A percentile compares a stretch with the other conserved stretches of the same genome.
Evolutionary conservation across 1,140 invertebrate genomes (phyloP).

Genomic region (Macrotrachela quadricornifera): DNA sequence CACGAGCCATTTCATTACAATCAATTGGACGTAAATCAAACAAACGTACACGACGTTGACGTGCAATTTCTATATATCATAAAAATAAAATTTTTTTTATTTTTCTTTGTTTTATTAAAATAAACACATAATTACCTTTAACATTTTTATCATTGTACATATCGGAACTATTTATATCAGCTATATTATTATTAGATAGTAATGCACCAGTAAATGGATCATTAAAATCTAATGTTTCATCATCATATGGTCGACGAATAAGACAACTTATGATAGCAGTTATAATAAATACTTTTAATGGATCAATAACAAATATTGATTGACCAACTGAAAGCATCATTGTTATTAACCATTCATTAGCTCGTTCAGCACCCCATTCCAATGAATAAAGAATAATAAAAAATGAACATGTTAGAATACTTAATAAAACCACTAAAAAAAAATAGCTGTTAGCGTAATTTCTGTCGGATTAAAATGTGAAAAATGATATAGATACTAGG

Average conservation of each 20-base stretch:
- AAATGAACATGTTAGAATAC: conserved; percentile 19
- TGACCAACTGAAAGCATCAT: conserved; percentile 28
- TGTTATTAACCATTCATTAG: conserved; percentile 27
- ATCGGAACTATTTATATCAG: too few relatives aligned
- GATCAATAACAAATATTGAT: conserved; percentile 25
- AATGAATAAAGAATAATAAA: conserved; percentile 29
- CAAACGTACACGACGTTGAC: not conserved
- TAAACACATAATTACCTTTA: too few relatives aligned
- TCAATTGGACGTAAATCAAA: conserved; percentile 16
- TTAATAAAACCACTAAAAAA: conserved; percentile 18
- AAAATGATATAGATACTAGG: too few relatives aligned
- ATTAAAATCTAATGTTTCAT: conserved; percentile 18
- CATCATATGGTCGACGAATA: conserved; percentile 34
- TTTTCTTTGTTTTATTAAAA: too few relatives aligned
- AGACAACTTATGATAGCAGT: conserved; percentile 34
- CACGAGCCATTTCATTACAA: conserved; percentile 14
- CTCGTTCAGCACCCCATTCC: conserved; percentile 27
- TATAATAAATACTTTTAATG: conserved; percentile 31
- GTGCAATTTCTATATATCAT: too few relatives aligned
- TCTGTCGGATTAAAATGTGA: too few relatives aligned
- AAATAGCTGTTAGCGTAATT: too few relatives aligned
- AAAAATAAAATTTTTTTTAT: too few relatives aligned
- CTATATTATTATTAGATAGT: too few relatives aligned
- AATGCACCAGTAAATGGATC: conserved; percentile 2
- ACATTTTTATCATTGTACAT: too few relatives aligned